These are phyloP conservation scores for Podarcis raffonei DNA, from an alignment of 2,113 vertebrate species.

Conservation along the genomic window DNA sequence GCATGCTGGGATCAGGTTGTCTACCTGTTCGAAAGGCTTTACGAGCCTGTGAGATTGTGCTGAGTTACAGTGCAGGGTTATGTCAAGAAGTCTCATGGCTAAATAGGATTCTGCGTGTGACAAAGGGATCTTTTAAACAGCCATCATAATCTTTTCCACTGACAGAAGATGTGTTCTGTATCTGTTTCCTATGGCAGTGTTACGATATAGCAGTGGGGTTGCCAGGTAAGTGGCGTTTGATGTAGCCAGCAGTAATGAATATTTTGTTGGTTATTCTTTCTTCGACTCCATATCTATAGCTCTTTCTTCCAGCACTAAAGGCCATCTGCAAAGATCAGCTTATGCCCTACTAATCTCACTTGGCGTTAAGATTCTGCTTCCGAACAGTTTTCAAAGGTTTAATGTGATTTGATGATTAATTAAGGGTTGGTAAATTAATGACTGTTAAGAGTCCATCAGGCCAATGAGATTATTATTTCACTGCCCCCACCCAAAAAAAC, in stretches of 20 bases:
- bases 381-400: conserved; percentile 13
- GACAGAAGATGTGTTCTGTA: not conserved
- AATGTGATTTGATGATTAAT: conserved; percentile 23
- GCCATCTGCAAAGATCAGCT: conserved; percentile 6
- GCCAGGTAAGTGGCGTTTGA: not conserved
- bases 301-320: not conserved
- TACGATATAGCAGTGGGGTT: not conserved
- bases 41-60: not conserved
- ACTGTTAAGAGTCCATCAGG: conserved; percentile 11
- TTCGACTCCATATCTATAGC: not conserved
- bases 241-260: not conserved
- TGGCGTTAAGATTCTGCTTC: conserved; percentile 7
- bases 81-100: not conserved
- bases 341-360: not conserved
- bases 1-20: not conserved
- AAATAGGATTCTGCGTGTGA: not conserved
- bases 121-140: not conserved
- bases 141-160: not conserved
- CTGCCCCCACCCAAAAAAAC: not conserved
- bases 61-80: not conserved
- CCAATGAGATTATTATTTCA: conserved; percentile 13
- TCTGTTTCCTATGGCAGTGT: not conserved
- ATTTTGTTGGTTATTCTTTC: not conserved
- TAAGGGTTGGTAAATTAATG: conserved; percentile 4
- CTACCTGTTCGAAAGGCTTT: not conserved